These are phyloP conservation scores for Microtus oregoni DNA, from an alignment of 2,113 vertebrate species.

Conservation along the genomic window DNA sequence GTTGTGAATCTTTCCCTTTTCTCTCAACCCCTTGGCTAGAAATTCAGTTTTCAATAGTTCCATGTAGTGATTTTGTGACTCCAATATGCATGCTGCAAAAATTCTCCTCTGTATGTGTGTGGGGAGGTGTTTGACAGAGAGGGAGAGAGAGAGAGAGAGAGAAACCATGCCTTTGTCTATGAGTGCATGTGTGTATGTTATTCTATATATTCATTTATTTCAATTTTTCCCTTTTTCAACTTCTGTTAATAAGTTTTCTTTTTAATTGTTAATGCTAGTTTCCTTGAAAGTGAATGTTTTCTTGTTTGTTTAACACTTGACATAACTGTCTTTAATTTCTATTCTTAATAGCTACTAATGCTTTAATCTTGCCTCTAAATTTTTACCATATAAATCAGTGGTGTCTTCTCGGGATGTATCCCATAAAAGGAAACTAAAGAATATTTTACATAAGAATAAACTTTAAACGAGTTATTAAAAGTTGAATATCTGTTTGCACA, in stretches of 20 bases:
- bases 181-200: not conserved
- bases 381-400: constrained; percentile 1
- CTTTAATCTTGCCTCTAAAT: not conserved
- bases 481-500: constrained; percentile 12
- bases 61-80: not conserved
- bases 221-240: not conserved
- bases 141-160: too few species aligned
- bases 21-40: not conserved
- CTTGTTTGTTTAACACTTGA: not conserved
- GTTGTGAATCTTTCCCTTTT: not conserved
- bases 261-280: not conserved
- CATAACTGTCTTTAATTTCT: not conserved
- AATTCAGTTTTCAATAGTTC: not conserved
- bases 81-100: not conserved
- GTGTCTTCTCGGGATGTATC: not conserved
- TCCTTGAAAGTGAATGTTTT: not conserved
- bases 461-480: constrained; percentile 8
- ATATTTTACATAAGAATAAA: not conserved
- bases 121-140: too few species aligned
- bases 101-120: not conserved
- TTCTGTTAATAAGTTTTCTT: not conserved
- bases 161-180: not conserved
- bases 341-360: not conserved
- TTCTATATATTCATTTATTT: not conserved
- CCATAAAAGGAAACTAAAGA: not conserved